Conservation (phyloP, 2,113 vertebrate genomes). For the Eptatretus burgeri region DNA sequence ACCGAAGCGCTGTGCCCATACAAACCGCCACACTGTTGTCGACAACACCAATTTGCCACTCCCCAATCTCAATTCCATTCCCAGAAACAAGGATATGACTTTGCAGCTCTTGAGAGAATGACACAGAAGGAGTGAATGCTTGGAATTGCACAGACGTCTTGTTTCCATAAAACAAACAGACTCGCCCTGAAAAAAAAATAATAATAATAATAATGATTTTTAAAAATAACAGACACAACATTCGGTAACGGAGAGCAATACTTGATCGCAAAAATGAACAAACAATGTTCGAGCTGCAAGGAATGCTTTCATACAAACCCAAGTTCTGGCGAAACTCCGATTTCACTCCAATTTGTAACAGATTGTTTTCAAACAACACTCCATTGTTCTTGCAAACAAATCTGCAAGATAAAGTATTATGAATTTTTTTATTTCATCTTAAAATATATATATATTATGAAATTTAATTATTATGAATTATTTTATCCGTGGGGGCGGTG, state of each 20-base stretch:
- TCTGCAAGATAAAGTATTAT: slow-evolving; percentile 15
- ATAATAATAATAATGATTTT: no score
- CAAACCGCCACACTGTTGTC: no score
- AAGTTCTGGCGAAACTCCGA: slow-evolving; percentile 23
- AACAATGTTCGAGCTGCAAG: no score
- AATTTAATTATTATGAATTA: no score
- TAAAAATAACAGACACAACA: no score
- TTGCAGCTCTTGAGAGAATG: slow-evolving; percentile 44
- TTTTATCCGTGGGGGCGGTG: no score
- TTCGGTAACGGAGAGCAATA: no score
- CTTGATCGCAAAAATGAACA: no score
- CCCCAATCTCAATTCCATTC: not conserved
- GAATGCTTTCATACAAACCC: not conserved
- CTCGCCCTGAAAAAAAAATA: slow-evolving; percentile 24
- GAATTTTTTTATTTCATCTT: no score
- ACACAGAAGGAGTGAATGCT: slow-evolving; percentile 39
- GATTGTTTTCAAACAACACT: slow-evolving; percentile 63
- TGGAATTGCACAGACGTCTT: slow-evolving; percentile 68
- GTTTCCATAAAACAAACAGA: slow-evolving; percentile 76
- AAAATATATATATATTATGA: no score
- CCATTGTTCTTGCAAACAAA: slow-evolving; percentile 81
- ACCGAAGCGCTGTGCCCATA: no score
- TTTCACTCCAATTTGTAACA: slow-evolving; percentile 63
- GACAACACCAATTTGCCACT: no score
- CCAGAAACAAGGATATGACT: slow-evolving; percentile 37